Conservation (phyloP, 92 coral and sea anemone species). For the Isaurus tuberculatus region DNA sequence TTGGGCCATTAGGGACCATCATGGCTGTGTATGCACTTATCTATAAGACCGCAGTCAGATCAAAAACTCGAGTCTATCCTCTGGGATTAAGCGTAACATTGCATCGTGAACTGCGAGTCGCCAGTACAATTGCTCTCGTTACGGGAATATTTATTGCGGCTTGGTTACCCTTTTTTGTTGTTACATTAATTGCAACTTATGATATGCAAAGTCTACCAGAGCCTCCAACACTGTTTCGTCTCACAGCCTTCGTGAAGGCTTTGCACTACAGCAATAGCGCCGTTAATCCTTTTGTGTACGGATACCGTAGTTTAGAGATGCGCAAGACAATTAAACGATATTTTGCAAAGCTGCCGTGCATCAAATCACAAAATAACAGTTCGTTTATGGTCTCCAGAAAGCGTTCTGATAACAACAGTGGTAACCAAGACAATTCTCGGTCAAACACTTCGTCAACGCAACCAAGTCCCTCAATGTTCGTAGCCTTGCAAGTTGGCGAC, state of each 20-base stretch:
- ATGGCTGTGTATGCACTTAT: slow-evolving; percentile 69
- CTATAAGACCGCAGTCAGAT: slow-evolving; percentile 65
- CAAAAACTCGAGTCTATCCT: slow-evolving; percentile 59
- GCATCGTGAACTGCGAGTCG: slow-evolving; percentile 70
- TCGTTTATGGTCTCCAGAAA: background rate
- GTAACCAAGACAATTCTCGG: background rate
- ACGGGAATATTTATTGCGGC: slow-evolving; percentile 80
- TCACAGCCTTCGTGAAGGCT: slow-evolving; percentile 65
- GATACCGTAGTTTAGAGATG: slow-evolving; percentile 69
- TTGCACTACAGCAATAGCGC: slow-evolving; percentile 69
- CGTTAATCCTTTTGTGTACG: slow-evolving; percentile 63
- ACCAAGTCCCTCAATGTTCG: slow-evolving; percentile 1
- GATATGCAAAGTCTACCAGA: slow-evolving; percentile 65
- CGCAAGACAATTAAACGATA: slow-evolving; percentile 49
- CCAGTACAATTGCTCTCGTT: slow-evolving; percentile 73
- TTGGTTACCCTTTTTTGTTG: slow-evolving; percentile 81
- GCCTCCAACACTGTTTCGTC: slow-evolving; percentile 58
- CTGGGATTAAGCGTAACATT: slow-evolving; percentile 46
- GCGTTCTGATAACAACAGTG: slow-evolving; percentile 16
- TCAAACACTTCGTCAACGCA: background rate
- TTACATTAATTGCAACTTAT: slow-evolving; percentile 65
- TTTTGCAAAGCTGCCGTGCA: slow-evolving; percentile 8
- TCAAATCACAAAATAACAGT: background rate
- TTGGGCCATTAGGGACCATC: slow-evolving; percentile 73
- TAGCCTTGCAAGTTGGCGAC: background rate